Conservation (phyloP, 64 coral and sea anemone species). For the Porites lutea region DNA sequence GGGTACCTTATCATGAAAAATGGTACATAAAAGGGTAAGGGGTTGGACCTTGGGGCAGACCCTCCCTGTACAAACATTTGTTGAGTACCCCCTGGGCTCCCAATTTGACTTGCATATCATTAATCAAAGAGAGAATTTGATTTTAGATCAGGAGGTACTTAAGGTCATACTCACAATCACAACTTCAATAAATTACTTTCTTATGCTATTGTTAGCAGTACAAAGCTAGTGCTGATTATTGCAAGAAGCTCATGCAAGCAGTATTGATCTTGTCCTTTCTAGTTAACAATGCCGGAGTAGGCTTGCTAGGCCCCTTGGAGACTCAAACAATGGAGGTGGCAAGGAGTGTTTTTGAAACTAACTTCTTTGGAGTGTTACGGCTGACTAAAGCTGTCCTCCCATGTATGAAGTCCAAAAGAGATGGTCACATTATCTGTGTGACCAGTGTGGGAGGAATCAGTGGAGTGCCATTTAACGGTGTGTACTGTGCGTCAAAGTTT, state of each 20-base stretch:
- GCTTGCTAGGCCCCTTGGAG: constrained; percentile 67
- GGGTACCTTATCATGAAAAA: too few relatives aligned
- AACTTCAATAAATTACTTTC: too few relatives aligned
- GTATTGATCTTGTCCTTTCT: background rate
- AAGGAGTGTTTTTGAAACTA: constrained; percentile 70
- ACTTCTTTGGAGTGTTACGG: constrained; percentile 85
- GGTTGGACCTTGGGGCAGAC: too few relatives aligned
- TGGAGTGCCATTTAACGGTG: constrained; percentile 68
- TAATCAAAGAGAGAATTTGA: too few relatives aligned
- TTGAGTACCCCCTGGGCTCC: too few relatives aligned
- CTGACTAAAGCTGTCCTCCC: constrained; percentile 66
- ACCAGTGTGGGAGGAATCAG: constrained; percentile 58
- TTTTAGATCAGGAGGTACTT: too few relatives aligned
- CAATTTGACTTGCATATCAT: too few relatives aligned
- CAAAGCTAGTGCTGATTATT: background rate
- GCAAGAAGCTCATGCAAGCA: background rate
- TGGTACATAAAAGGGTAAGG: too few relatives aligned
- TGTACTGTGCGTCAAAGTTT: constrained; percentile 81
- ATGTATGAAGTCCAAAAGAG: constrained; percentile 67
- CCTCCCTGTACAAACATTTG: too few relatives aligned
- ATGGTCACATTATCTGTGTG: constrained; percentile 79
- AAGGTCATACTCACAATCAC: too few relatives aligned
- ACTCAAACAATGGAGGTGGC: constrained; percentile 26
- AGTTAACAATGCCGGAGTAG: constrained; percentile 91
- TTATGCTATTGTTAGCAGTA: too few relatives aligned